Base-by-base conservation (phyloP, 2,113 vertebrate species). In the Illadopsis cleaveri region DNA sequence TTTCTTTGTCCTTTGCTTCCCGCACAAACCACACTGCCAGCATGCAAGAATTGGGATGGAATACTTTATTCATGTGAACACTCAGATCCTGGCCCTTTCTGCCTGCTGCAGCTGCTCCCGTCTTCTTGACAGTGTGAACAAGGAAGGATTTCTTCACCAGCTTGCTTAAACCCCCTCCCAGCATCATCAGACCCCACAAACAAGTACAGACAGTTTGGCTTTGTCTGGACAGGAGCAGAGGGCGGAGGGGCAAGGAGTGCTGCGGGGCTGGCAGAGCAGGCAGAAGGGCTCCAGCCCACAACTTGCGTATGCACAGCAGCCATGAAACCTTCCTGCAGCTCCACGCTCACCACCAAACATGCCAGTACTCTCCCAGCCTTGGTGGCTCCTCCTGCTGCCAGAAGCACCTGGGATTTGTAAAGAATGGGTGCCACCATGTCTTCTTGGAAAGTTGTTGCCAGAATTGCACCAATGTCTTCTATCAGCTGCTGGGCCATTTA, bases 21-120 rank as follows among this genome's bases (percentile, higher is more conserved):
- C 2, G 0, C 11, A 86, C 22, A 65, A 93, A 85, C 35, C 78
- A 82, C 13, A 11, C 71, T 54, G 80, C 47, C 89, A 86, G 68
- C 58, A 44, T 4, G 35, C 78, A 8, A 8, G 58, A 65, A 30
- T 61, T 11, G 50, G 50, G 78, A 48, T 86, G 91, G 82, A 91
- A 81, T 42, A 75, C n/a, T 97, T 97, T 98, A 96, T 94, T 97
- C 79, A 82, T 15, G 12, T 30, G 40, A 91, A 83, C 10, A 35
- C 62, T 81, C 45, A 25, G 82, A 93, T 76, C 57, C 90, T 56
- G 71, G 84, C 42, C 82, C 30, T 18, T 68, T 42, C 58, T 89
- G 84, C 50, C 72, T 54, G 81, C 88, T 70, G 77, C 93, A 93
- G 79, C 68, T 94, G 85, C 82, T 90, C 68, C 75, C 66, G 53